Evolutionary conservation across 2,113 vertebrate species (phyloP).

Genomic region (Nothobranchius kuhntae): DNA sequence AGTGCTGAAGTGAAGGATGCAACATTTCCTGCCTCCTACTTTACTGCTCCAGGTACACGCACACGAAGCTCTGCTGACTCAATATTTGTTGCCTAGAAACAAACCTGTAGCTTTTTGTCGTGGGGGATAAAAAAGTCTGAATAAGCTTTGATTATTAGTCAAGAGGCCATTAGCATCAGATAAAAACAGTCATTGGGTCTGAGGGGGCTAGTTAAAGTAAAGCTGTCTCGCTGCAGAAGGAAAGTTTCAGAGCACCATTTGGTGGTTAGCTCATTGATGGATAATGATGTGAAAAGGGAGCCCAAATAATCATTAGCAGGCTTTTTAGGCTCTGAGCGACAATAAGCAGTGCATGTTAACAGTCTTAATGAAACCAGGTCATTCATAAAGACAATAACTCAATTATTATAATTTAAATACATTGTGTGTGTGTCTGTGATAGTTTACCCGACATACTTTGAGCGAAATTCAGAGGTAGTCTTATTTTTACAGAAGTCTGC

Average conservation of each 20-base stretch:
- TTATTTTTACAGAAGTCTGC: too few relatives aligned
- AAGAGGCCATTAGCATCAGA: slow-evolving; percentile 1
- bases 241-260: neutral
- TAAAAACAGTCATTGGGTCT: neutral
- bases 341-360: slow-evolving; percentile 1
- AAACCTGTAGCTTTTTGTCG: neutral
- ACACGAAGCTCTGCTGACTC: slow-evolving; percentile 3
- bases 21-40: slow-evolving; percentile 40
- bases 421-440: neutral
- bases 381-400: neutral
- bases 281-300: neutral
- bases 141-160: neutral
- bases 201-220: neutral
- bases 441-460: neutral
- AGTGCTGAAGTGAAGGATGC: slow-evolving; percentile 55
- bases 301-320: neutral
- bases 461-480: neutral
- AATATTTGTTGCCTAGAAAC: slow-evolving; percentile 10
- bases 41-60: slow-evolving; percentile 57
- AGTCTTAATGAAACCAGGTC: neutral
- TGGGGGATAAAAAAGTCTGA: neutral
- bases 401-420: slow-evolving; percentile 4
- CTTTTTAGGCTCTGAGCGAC: neutral
- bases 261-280: neutral
- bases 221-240: neutral